Base-by-base conservation (phyloP, 2,797 vertebrate species). In the Syngnathus rostellatus region DNA sequence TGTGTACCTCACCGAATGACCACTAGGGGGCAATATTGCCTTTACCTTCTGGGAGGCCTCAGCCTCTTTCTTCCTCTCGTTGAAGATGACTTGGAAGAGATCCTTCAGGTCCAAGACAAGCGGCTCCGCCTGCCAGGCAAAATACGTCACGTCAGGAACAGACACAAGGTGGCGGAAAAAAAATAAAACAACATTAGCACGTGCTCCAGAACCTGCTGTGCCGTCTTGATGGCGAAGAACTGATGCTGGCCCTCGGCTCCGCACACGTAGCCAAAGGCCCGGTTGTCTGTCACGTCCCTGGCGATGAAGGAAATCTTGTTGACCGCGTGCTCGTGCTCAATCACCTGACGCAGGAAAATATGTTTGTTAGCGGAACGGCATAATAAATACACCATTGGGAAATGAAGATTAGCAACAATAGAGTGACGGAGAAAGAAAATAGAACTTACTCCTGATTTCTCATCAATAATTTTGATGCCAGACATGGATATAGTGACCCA, bases 281-380 rank as follows among this genome's bases (percentile, higher is more conserved):
- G 82, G 81, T 94, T 98, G 72, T 99, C 97, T 0, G 97, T 98
- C 58, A 99, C 94, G 70, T 99, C 97, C 45, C 94, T 93, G 78
- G 97, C 97, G 71, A 99, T 99, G 83, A 99, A 99, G 71, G 97
- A 98, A 83, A 99, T 95, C 86, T 93, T 99, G 81, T 95, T 98
- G 72, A 99, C 96, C 16, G 86, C 80, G 65, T 98, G 96, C 68
- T 99, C 97, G 4, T 99, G 94, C 43, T 99, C 97, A 55, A 98
- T 98, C 66, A 97, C 95, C 96, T 99, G 77, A 19, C 58, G 6
- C 17, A 8, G 31, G 2, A 8, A 38, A 53, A 14, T 3, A 37
- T 1, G 14, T 3, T 31, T 4, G 31, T 38, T n/a, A 71, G 40
- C 23, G 0, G 2, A 4, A 5, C 16, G 8, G 19, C n/a, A 50